Evolutionary conservation across 2,888 invertebrate genomes (phyloP).

Genomic region (Pediacus dermestoides): DNA sequence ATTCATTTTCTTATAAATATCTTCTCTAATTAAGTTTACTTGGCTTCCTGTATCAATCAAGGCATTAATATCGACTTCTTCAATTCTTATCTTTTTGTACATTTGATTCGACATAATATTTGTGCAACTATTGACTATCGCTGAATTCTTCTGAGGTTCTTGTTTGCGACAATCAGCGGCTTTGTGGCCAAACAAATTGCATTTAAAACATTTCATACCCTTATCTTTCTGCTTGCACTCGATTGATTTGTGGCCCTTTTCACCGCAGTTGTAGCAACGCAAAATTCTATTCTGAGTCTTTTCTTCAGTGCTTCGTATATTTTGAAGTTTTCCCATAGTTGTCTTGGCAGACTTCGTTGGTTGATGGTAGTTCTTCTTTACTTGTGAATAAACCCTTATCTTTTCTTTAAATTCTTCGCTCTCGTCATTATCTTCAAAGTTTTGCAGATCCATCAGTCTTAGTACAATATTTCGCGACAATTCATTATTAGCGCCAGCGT

Average conservation of each 20-base stretch:
- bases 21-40: not conserved
- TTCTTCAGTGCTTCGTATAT: too few relatives aligned
- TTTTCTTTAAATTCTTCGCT: too few relatives aligned
- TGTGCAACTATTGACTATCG: not conserved
- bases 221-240: conserved; percentile 17
- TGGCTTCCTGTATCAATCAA: conserved; percentile 22
- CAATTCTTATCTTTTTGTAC: conserved; percentile 9
- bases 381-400: too few relatives aligned
- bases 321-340: too few relatives aligned
- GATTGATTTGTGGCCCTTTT: conserved; percentile 16
- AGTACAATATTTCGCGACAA: too few relatives aligned
- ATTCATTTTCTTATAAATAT: not conserved
- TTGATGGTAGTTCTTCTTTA: too few relatives aligned
- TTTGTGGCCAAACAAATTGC: conserved; percentile 22
- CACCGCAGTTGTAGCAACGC: conserved; percentile 16
- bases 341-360: too few relatives aligned
- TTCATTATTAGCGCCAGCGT: conserved; percentile 11
- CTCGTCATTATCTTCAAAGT: too few relatives aligned
- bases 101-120: not conserved
- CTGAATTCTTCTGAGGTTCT: not conserved
- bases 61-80: conserved; percentile 9
- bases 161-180: conserved; percentile 15
- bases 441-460: too few relatives aligned
- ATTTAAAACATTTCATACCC: conserved; percentile 24
- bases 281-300: not conserved